Conservation (phyloP, 2,888 invertebrate species). For the Drosophila maculinotata region DNA sequence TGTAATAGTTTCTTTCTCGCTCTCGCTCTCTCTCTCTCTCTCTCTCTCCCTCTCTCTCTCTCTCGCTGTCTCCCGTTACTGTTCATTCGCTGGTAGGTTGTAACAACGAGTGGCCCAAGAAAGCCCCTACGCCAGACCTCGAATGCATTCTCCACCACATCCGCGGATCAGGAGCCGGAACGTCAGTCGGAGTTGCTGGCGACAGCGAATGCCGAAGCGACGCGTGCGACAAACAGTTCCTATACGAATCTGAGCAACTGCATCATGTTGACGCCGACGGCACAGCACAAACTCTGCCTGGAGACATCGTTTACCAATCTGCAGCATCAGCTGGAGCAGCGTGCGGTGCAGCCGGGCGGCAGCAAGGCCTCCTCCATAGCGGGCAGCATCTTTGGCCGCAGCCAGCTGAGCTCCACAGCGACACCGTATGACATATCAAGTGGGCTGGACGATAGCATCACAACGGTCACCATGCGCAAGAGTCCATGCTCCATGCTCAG, state of each 20-base stretch:
- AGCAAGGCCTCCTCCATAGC: slow-evolving; percentile 84
- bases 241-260: slow-evolving; percentile 84
- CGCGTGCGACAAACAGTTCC: slow-evolving; percentile 86
- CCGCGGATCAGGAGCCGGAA: slow-evolving; percentile 67
- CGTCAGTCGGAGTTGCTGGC: slow-evolving; percentile 24
- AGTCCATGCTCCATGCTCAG: slow-evolving; percentile 83
- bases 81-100: slow-evolving; percentile 86
- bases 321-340: slow-evolving; percentile 84
- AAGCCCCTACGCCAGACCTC: slow-evolving; percentile 89
- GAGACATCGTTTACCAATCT: slow-evolving; percentile 92
- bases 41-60: background rate
- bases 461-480: slow-evolving; percentile 73
- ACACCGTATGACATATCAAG: slow-evolving; percentile 85
- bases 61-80: slow-evolving; percentile 1
- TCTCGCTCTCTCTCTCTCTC: background rate
- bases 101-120: slow-evolving; percentile 91
- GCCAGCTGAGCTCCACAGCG: slow-evolving; percentile 84
- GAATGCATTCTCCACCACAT: slow-evolving; percentile 84
- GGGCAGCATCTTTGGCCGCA: slow-evolving; percentile 84
- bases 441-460: slow-evolving; percentile 82
- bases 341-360: slow-evolving; percentile 47
- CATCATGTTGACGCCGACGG: slow-evolving; percentile 85
- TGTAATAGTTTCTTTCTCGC: slow-evolving; percentile 13
- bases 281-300: slow-evolving; percentile 87
- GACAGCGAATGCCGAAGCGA: slow-evolving; percentile 81